phyloP scores from a whole-genome alignment of 1,140 invertebrate species.

The Proctacanthus coquilletti region DNA sequence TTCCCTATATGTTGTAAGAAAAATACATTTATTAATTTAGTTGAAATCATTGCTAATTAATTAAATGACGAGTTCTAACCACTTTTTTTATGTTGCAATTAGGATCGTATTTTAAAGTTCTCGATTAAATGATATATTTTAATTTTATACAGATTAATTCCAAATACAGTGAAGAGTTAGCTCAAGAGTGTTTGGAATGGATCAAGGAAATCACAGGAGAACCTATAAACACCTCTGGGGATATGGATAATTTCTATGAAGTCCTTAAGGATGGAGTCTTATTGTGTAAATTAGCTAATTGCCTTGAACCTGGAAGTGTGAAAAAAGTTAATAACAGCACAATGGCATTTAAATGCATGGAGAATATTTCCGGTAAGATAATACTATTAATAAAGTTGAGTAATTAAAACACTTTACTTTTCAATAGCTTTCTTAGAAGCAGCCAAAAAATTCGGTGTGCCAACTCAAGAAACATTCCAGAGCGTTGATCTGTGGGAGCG shows the following conservation, averaged over 20 bases:
- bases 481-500: conserved; percentile 91
- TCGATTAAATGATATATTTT: conserved; percentile 5
- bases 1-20: neutral
- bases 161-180: conserved; percentile 89
- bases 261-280: conserved; percentile 70
- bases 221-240: conserved; percentile 62
- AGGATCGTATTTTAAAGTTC: neutral
- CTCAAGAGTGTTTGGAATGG: conserved; percentile 81
- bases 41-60: no score
- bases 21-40: no score
- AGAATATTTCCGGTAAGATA: conserved; percentile 69
- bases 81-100: neutral
- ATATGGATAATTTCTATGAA: conserved; percentile 86
- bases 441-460: conserved; percentile 77
- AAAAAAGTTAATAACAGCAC: conserved; percentile 76
- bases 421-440: conserved; percentile 61
- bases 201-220: conserved; percentile 68
- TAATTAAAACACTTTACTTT: conserved; percentile 1
- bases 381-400: neutral
- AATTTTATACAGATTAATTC: conserved; percentile 67
- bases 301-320: conserved; percentile 57
- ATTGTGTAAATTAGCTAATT: conserved; percentile 74
- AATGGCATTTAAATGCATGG: conserved; percentile 98
- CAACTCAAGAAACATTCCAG: conserved; percentile 90
- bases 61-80: no score